Conservation (phyloP, 53 echinoderm and acorn worm species). For the Paracentrotus lividus region DNA sequence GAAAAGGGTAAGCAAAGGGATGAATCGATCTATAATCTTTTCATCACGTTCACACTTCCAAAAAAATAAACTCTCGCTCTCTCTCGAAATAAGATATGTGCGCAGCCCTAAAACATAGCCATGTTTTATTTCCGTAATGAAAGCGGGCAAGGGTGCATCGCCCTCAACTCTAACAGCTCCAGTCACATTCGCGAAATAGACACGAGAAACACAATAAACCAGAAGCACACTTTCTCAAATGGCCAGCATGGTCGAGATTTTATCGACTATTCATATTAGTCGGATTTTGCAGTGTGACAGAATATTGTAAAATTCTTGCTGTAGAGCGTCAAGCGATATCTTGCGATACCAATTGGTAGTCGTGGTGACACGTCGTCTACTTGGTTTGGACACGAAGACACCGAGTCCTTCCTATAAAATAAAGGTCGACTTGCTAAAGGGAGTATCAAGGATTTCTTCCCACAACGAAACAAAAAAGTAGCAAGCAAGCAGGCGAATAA, state of each 20-base stretch:
- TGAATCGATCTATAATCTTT: not conserved
- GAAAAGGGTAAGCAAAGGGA: not conserved
- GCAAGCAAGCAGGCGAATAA: not conserved
- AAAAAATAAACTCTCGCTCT: not conserved
- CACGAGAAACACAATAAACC: too few relatives aligned
- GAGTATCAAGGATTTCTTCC: not conserved
- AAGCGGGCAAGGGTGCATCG: not conserved
- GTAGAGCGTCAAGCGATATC: not conserved
- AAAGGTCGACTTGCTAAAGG: not conserved
- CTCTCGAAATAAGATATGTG: not conserved
- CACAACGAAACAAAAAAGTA: too few relatives aligned
- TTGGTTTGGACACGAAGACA: not conserved
- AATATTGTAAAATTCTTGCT: too few relatives aligned
- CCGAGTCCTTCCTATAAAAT: conserved; percentile 3
- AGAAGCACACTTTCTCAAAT: too few relatives aligned
- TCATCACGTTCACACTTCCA: not conserved
- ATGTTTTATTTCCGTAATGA: not conserved
- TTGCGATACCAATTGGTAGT: conserved; percentile 1
- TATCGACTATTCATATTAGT: too few relatives aligned
- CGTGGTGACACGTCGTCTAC: conserved; percentile 11
- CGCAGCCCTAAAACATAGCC: not conserved
- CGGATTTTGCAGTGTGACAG: too few relatives aligned
- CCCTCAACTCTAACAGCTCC: not conserved
- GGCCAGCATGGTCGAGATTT: too few relatives aligned
- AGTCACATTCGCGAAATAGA: too few relatives aligned